A percentile compares a stretch with the other conserved stretches of the same genome.
phyloP scores from a whole-genome alignment of 1,140 invertebrate genomes.

The Rhopalosiphum padi region DNA sequence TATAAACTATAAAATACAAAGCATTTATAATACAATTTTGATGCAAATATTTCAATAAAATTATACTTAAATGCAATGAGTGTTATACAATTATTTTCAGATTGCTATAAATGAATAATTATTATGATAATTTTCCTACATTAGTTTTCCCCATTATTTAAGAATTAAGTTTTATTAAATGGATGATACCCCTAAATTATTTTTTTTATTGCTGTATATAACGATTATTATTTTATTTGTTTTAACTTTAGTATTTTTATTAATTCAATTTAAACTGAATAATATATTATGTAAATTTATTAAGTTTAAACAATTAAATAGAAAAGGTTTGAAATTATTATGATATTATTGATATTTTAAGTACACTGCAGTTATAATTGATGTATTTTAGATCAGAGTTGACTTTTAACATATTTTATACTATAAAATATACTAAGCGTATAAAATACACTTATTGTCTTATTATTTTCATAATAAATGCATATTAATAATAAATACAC shows the following conservation, averaged over 20 bases:
- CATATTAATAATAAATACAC: not conserved
- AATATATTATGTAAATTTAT: not conserved
- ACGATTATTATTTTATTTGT: not conserved
- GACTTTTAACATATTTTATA: not conserved
- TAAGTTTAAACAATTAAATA: not conserved
- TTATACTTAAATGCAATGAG: conserved; percentile 14
- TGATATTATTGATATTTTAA: not conserved
- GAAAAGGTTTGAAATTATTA: not conserved
- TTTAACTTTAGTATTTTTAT: conserved; percentile 2
- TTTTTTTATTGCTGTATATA: not conserved
- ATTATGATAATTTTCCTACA: conserved; percentile 35
- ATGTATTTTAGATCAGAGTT: not conserved
- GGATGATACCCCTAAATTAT: not conserved
- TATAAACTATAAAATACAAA: not conserved
- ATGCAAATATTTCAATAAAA: conserved; percentile 32
- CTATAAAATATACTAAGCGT: not conserved
- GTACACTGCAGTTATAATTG: not conserved
- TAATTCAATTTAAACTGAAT: not conserved
- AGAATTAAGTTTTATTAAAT: conserved; percentile 12
- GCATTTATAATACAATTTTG: conserved; percentile 2
- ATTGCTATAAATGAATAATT: conserved; percentile 4
- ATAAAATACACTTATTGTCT: not conserved
- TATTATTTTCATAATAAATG: too few species aligned
- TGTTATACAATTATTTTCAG: not conserved
- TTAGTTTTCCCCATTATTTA: not conserved